Percentiles rank a stretch among this genome's conserved stretches.
Conservation (phyloP, 2,797 vertebrate species). For the Sitta carolinensis region DNA sequence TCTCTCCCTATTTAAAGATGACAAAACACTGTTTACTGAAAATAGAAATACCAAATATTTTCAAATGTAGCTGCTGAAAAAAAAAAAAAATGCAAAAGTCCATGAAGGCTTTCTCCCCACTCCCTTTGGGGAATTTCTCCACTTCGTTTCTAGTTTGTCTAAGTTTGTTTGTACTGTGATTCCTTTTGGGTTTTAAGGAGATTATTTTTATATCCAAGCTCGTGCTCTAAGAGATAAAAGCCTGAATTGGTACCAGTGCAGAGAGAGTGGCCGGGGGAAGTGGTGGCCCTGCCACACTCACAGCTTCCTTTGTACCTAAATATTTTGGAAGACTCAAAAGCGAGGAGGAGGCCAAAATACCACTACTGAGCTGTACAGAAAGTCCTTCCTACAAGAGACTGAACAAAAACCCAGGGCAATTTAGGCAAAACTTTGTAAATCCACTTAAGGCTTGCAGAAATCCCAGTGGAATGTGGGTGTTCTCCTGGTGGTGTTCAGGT, state of each 20-base stretch:
- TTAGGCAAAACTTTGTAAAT: constrained; percentile 48
- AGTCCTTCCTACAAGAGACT: constrained; percentile 43
- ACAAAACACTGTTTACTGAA: constrained; percentile 73
- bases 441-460: constrained; percentile 51
- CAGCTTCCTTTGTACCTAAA: constrained; percentile 37
- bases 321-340: constrained; percentile 49
- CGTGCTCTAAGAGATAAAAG: constrained; percentile 28
- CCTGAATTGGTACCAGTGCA: constrained; percentile 36
- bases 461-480: constrained; percentile 27
- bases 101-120: constrained; percentile 57
- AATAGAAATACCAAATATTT: constrained; percentile 76
- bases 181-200: constrained; percentile 58
- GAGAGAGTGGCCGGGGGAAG: background rate
- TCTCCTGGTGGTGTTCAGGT: background rate
- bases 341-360: constrained; percentile 66
- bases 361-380: constrained; percentile 66
- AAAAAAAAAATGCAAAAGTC: constrained; percentile 66
- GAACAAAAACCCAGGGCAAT: constrained; percentile 50
- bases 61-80: constrained; percentile 73
- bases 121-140: constrained; percentile 62
- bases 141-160: constrained; percentile 55
- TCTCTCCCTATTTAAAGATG: constrained; percentile 71
- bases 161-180: constrained; percentile 61
- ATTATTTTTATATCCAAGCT: constrained; percentile 62
- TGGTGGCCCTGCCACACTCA: background rate